Evolutionary conservation across 2,113 vertebrate genomes (phyloP), one percentile per base, ranked within the genome.

Genomic region (Apteryx owenii): DNA sequence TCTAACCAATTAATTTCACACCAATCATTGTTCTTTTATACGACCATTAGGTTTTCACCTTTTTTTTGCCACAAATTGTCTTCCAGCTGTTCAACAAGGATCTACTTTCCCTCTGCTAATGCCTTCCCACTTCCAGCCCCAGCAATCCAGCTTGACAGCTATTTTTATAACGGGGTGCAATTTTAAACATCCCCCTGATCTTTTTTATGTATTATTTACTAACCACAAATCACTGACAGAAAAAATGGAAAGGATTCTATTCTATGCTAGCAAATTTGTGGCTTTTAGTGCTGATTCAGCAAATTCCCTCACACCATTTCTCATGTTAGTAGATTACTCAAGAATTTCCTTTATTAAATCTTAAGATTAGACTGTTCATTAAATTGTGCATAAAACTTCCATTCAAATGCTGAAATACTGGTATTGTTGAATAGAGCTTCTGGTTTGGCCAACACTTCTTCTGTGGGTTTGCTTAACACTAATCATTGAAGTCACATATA

Each of bases 151-250:
- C 18, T 54, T 90, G 72, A 79, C 51, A 93, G 42, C n/a, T 85
- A 64, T 88, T 95, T 96, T 95, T 88, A 85, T 56, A 94, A 64
- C n/a, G 91, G 64, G 44, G 79, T 68, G 25, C 8, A 78, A 61
- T 94, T 97, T 94, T 78, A 81, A 91, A 75, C 76, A 90, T 36
- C 73, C 40, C 21, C 25, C 42, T 81, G 16, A 11, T 89, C 38
- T 65, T 89, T 58, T 88, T 66, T 75, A 88, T 86, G 46, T 84
- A 69, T 92, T 95, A 86, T 92, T 97, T 97, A 90, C 91, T 91
- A 90, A 84, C 42, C 2, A 18, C 69, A 73, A 31, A 75, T 71
- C 58, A 51, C 17, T 90, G 25, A 61, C 33, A 81, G 20, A 42
- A 58, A 77, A 60, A 82, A n/a, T 6, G 8, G 42, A 85, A 83